Percentiles rank a stretch among this genome's conserved stretches.
These are phyloP conservation scores for Saccopteryx bilineata DNA, from an alignment of 2,113 vertebrate genomes.

Conservation along the genomic window DNA sequence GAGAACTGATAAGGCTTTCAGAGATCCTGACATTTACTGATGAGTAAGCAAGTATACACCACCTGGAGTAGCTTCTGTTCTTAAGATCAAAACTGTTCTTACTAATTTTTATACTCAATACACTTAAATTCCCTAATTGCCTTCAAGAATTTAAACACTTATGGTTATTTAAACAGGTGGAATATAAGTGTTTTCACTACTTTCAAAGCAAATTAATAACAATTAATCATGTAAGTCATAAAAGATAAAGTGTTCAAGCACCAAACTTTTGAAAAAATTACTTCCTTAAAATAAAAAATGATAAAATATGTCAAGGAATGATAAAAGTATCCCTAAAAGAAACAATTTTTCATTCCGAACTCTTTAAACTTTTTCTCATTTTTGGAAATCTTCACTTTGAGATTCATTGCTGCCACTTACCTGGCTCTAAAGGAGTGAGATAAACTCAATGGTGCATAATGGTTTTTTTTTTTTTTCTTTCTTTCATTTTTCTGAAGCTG, in stretches of 20 bases:
- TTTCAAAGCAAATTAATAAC: constrained; percentile 31
- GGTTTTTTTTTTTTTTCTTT: no score
- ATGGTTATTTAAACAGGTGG: background rate
- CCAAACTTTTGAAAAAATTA: background rate
- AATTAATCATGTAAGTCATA: background rate
- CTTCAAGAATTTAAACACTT: constrained; percentile 18
- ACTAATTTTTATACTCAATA: background rate
- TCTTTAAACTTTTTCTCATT: background rate
- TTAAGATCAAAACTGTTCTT: background rate
- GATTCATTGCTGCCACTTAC: background rate
- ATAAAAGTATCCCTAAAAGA: background rate
- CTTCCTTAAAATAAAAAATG: background rate
- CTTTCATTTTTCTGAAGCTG: no score
- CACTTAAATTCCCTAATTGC: background rate
- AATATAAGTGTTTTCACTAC: constrained; percentile 38
- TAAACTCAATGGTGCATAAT: background rate
- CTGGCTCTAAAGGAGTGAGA: background rate
- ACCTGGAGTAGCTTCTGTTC: background rate
- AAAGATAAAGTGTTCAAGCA: background rate
- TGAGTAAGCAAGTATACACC: background rate
- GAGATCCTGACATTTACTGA: background rate
- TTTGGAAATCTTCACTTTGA: background rate
- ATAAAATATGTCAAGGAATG: constrained; percentile 1
- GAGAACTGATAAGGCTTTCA: background rate
- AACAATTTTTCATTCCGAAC: background rate